Evolutionary conservation across 2,888 invertebrate species (phyloP).

Genomic region (Ectobius pallidus): DNA sequence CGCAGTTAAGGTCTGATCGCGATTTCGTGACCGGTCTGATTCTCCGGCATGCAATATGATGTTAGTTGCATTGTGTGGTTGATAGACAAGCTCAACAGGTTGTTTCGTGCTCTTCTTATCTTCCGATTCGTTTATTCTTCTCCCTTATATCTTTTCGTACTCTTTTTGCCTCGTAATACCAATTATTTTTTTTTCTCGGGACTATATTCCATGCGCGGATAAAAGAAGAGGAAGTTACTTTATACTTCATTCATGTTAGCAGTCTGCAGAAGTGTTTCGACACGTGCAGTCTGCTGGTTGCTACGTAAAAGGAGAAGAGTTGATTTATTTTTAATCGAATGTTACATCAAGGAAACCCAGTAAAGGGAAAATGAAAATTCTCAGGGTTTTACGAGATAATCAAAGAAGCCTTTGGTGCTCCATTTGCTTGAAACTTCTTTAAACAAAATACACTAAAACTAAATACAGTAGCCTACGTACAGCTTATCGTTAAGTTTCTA

Average conservation of each 20-base stretch:
- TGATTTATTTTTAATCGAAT: too few relatives aligned
- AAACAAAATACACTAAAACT: too few relatives aligned
- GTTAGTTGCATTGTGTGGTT: not conserved
- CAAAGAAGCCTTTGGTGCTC: too few relatives aligned
- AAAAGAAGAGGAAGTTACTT: not conserved
- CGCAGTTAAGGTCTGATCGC: not conserved
- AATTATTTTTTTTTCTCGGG: conserved; percentile 6
- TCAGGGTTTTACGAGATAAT: too few relatives aligned
- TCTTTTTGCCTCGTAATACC: not conserved
- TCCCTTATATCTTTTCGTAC: not conserved
- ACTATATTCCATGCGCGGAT: not conserved
- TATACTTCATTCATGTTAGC: not conserved
- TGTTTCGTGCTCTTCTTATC: not conserved
- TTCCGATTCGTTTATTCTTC: conserved; percentile 6
- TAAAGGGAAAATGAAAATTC: too few relatives aligned
- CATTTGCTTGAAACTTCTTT: too few relatives aligned
- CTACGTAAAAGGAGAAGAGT: too few relatives aligned
- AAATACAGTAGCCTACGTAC: too few relatives aligned
- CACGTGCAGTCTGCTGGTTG: too few relatives aligned
- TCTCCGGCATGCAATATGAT: not conserved
- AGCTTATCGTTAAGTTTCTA: too few relatives aligned
- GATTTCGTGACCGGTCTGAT: not conserved
- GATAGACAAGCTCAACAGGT: conserved; percentile 21
- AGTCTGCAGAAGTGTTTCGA: too few relatives aligned
- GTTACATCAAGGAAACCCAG: too few relatives aligned